Evolutionary conservation across 1,140 invertebrate genomes (phyloP), one percentile per base, ranked within the genome.

Genomic region (Bombus waltoni): DNA sequence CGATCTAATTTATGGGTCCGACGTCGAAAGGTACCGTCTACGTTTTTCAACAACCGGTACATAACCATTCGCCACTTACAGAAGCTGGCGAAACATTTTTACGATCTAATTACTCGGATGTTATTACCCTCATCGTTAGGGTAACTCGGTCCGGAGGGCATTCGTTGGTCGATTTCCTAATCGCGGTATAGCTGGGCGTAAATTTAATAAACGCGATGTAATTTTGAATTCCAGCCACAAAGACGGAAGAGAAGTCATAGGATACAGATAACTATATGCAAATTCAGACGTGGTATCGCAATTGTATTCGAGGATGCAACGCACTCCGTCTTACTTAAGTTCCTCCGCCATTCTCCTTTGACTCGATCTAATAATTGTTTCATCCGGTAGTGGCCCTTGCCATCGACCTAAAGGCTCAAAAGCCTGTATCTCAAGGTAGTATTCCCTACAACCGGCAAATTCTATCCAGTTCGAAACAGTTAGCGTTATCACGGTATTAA

Each of bases 401-500:
- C 59, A 53, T 86, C 79, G 77, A 71, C 72, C 47, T 35, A 87
- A 89, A 77, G 83, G 65, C 59, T 15, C 25, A 18, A 18, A 40
- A 10, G 44, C n/a, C 38, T 13, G 76, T 80, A 81, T 87, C 68
- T 83, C 73, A 42, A 44, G 66, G 38, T 57, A 42, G 79, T n/a
- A 57, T 81, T 38, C 40, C 44, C 38, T 18, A 38, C 57, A 53
- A 32, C 18, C 72, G 28, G 79, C 76, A 40, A 86, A 83, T 86
- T 86, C 57, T 82, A 71, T 89, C 66, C 79, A 87, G 59, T 81
- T 76, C 79, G 66, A 80, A 79, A 82, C 91, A 91, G 91, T 90
- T 92, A 91, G 75, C 88, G 74, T 90, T 91, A 90, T 90, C 89
- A 80, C 68, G 86, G 83, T 90, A 91, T 91, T 92, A 91, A 91